phyloP scores from a whole-genome alignment of 1,140 invertebrate species.

The Ericerus pela region DNA sequence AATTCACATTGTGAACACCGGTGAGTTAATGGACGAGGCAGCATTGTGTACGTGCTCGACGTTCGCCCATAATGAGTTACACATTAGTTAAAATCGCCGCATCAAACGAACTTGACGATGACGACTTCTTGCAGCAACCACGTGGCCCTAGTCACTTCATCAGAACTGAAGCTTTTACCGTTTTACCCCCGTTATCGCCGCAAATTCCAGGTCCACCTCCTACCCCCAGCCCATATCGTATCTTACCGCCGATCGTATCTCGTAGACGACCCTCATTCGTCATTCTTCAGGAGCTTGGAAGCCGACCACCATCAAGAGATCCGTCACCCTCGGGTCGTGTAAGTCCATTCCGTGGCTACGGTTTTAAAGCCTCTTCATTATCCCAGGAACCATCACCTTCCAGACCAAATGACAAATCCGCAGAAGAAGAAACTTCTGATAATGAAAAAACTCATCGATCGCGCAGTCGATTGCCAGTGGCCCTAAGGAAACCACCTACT shows the following conservation, averaged over 20 bases:
- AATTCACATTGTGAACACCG: neutral
- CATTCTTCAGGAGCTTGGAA: neutral
- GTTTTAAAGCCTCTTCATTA: neutral
- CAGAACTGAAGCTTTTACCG: neutral
- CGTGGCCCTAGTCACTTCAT: neutral
- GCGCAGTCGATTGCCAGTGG: neutral
- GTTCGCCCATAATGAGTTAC: neutral
- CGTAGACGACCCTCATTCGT: neutral
- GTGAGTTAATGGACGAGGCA: constrained; percentile 1
- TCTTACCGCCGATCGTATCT: neutral
- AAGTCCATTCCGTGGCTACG: neutral
- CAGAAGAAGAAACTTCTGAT: neutral
- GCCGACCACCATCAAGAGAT: neutral
- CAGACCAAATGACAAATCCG: no score
- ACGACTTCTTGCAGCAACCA: neutral
- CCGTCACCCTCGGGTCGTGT: neutral
- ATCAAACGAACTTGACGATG: constrained; percentile 3
- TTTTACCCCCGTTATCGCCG: neutral
- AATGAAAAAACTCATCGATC: constrained; percentile 4
- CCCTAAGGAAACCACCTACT: neutral
- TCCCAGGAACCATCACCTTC: neutral
- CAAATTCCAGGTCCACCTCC: neutral
- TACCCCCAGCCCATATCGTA: neutral
- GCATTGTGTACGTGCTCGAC: neutral
- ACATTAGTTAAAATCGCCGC: neutral